A percentile compares a stretch with the other conserved stretches of the same genome.
These are phyloP conservation scores for Phallusia fumigata DNA, from an alignment of 23 tunicate genomes.

Conservation along the genomic window DNA sequence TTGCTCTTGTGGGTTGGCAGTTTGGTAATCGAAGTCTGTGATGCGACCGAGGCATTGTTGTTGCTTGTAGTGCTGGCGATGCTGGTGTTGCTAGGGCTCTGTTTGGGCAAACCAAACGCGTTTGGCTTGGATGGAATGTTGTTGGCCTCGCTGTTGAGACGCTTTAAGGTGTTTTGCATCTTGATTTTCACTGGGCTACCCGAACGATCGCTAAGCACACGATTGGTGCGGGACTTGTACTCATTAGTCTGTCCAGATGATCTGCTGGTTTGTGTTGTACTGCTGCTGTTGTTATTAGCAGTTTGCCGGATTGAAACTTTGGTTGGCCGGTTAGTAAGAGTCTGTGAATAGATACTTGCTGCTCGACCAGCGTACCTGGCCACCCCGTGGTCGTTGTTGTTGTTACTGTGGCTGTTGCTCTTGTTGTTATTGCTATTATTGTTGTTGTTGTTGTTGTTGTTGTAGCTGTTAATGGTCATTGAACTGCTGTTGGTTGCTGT, in stretches of 20 bases:
- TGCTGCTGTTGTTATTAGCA: background rate
- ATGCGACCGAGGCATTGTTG: conserved; percentile 10
- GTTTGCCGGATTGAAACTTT: conserved; percentile 11
- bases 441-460: conserved; percentile 3
- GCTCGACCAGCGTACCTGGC: conserved; percentile 18
- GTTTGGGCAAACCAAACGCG: conserved; percentile 73
- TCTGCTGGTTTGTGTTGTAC: conserved; percentile 1
- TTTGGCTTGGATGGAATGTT: conserved; percentile 66
- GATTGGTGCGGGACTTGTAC: background rate
- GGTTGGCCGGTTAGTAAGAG: conserved; percentile 8
- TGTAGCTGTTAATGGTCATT: conserved; percentile 18
- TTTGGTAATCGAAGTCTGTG: conserved; percentile 11
- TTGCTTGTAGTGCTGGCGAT: conserved; percentile 4
- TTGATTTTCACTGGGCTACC: conserved; percentile 71
- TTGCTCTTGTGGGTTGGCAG: background rate
- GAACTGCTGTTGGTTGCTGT: background rate
- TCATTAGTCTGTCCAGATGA: background rate
- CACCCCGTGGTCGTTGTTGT: background rate
- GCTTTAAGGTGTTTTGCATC: conserved; percentile 75
- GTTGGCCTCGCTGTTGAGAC: conserved; percentile 59
- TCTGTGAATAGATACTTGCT: conserved; percentile 24
- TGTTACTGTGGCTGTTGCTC: background rate
- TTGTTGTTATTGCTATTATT: background rate
- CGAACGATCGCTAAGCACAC: conserved; percentile 29
- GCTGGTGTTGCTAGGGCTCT: conserved; percentile 34